Evolutionary conservation across 2,888 invertebrate species (phyloP), one percentile per base, ranked within the genome.

Genomic region (Lathronympha strigana): DNA sequence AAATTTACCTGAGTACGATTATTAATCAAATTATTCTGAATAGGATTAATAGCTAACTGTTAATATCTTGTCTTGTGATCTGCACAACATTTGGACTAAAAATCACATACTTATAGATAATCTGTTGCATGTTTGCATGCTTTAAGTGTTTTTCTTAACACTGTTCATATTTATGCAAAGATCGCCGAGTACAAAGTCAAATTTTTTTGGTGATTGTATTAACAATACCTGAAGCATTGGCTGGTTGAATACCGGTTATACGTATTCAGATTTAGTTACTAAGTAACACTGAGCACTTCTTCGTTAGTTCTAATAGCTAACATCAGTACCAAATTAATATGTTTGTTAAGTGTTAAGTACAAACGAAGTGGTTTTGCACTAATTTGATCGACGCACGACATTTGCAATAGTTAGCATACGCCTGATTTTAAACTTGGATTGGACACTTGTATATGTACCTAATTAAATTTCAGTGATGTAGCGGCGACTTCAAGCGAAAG

Each of bases 171-270:
- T 31, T 43, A 43, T 43, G 55, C 43, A 40, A 40, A 55, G 5
- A n/a, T 53, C 21, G 19, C 33, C 54, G 3, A 13, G 28, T 17
- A 17, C 38, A 15, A 45, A 11, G 45, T 25, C 9, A 4, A 6
- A 21, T 19, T 40, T 55, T 38, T 43, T 19, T 43, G 28, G 15
- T 1, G n/a, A 17, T 0, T 40, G 3, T 13, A 38, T 31, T n/a
- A 45, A 45, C 45, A 57, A 57, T 57, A 43, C 55, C 40, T 28
- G 5, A 25, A 47, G 47, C 47, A 28, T 13, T 19, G n/a, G 5
- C 25, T 13, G 45, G 17, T 19, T 19, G 21, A 19, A 43, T 6
- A 43, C 43, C 17, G 54, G 40, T 40, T 55, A 23, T 11, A 11
- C 25, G n/a, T 40, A 28, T 43, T 55, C 13, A 19, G 17, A 13